phyloP scores from a whole-genome alignment of 2,888 invertebrate species.

The Agrilus cyanescens region DNA sequence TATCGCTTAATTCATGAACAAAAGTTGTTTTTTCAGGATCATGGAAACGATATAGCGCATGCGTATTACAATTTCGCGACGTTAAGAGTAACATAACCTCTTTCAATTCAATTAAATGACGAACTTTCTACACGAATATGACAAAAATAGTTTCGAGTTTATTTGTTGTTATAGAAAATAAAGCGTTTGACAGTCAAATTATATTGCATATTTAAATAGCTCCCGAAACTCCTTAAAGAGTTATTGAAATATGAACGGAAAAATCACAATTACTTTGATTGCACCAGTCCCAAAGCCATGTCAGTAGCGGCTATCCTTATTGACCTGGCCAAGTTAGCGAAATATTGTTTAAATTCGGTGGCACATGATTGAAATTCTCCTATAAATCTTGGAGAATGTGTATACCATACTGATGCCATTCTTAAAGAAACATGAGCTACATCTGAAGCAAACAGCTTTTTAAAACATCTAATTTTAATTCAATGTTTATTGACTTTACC shows the following conservation, averaged over 20 bases:
- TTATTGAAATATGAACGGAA: background rate
- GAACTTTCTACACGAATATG: too few species aligned
- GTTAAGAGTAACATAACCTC: too few species aligned
- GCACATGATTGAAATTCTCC: conserved; percentile 80
- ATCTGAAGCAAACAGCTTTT: conserved; percentile 14
- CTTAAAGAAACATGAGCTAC: conserved; percentile 37
- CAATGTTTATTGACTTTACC: conserved; percentile 1
- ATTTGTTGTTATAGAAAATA: too few species aligned
- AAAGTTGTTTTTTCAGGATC: too few species aligned
- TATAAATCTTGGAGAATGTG: conserved; percentile 79
- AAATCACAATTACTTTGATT: conserved; percentile 41
- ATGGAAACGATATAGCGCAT: too few species aligned
- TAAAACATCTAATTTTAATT: background rate
- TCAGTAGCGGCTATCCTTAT: conserved; percentile 86
- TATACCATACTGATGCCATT: conserved; percentile 89
- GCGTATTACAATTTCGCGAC: too few species aligned
- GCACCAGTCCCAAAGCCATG: conserved; percentile 82
- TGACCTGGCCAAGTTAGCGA: conserved; percentile 71
- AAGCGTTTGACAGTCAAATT: too few species aligned
- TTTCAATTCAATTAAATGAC: too few species aligned
- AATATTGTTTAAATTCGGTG: conserved; percentile 80
- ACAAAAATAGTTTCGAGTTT: too few species aligned
- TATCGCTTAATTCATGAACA: background rate
- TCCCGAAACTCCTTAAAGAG: too few species aligned
- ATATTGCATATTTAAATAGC: too few species aligned